phyloP scores from a whole-genome alignment of 2,797 vertebrate species.

The Naso thynnoides region DNA sequence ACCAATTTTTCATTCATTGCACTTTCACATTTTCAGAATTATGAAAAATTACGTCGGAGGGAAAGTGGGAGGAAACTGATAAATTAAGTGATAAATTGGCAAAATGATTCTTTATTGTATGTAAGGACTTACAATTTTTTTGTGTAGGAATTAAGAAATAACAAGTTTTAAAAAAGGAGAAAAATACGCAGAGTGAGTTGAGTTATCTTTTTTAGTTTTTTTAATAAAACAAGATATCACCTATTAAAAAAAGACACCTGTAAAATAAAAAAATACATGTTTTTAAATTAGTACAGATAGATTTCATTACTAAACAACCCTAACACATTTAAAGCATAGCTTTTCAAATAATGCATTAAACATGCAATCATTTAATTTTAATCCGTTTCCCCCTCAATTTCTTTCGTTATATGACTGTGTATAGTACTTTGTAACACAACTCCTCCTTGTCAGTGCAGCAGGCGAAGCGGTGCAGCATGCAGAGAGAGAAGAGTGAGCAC shows the following conservation, averaged over 20 bases:
- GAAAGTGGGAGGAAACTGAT: not conserved
- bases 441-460: conserved; percentile 42
- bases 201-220: conserved; percentile 6
- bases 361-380: not conserved
- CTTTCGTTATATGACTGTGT: conserved; percentile 40
- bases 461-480: conserved; percentile 36
- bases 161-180: not conserved
- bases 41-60: conserved; percentile 1
- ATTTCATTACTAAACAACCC: not conserved
- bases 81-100: too few relatives aligned
- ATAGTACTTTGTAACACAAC: conserved; percentile 55
- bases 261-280: not conserved
- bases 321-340: not conserved
- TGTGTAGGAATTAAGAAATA: not conserved
- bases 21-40: not conserved
- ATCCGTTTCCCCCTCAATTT: conserved; percentile 30
- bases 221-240: not conserved
- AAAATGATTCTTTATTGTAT: too few relatives aligned
- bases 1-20: not conserved
- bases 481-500: conserved; percentile 56
- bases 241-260: not conserved
- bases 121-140: too few relatives aligned
- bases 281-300: not conserved
- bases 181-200: conserved; percentile 3
- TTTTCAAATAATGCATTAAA: conserved; percentile 6